Base-by-base conservation (phyloP, 1,140 invertebrate species). In the Drosophila obscura region DNA sequence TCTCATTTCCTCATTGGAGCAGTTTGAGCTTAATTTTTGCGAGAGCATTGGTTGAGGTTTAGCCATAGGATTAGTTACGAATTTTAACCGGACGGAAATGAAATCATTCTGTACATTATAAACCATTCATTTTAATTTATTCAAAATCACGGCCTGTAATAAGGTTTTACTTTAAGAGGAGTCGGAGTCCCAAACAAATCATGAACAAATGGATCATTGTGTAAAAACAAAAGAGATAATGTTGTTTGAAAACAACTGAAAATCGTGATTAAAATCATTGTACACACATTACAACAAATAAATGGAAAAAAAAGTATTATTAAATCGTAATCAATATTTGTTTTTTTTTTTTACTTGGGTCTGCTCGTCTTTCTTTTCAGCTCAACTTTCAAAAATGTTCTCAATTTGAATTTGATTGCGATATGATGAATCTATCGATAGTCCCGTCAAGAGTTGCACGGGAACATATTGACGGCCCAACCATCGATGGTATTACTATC, bases 241-340 rank as follows among this genome's bases (percentile, higher is more conserved):
- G 82, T 77, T 87, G 79, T 79, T 72, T 53, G 35, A 66, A 64
- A 73, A 72, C 77, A 85, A 75, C 64, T 80, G 65, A 79, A 88
- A 82, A 49, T 69, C 83, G 82, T 87, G 82, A 87, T 87, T 79
- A 76, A 75, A 76, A 75, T 85, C 82, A 85, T 85, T 87, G 74
- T 85, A 78, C 76, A 85, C 81, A 87, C 74, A 85, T 82, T 67
- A 87, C 24, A 87, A 82, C 44, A 87, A 87, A 87, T 87, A 87
- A 88, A 87, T 81, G 62, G 26, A 79, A 78, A 83, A 73, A 72
- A 77, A 87, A 88, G 76, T 88, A 89, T 88, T 89, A 89, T 80
- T 89, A 83, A 88, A 79, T 83, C 52, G 77, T 85, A 87, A 77
- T 46, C 2, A 57, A 75, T 46, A 63, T 44, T 53, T 7, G 13